Base-by-base conservation (phyloP, 1,140 invertebrate species). In the Ceratina calcarata region DNA sequence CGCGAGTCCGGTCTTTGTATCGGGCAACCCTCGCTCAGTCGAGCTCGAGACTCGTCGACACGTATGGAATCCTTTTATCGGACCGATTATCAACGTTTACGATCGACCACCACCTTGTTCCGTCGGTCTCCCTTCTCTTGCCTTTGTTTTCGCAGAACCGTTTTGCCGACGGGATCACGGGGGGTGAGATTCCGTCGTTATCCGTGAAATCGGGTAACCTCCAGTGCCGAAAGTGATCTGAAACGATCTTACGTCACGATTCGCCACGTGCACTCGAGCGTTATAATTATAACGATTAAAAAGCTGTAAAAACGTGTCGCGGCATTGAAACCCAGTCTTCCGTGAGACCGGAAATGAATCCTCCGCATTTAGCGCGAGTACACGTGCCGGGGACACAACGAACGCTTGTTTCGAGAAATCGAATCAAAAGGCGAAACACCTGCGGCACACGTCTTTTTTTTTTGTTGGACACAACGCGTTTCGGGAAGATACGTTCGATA, bases 361-460 rank as follows among this genome's bases (percentile, higher is more conserved):
- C n/a, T 76, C 74, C 55, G 55, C 67, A 49, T 83, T 51, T 85
- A 85, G 86, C 86, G 86, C 79, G 76, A 61, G 37, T 86, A 82
- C 89, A 90, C 89, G 88, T 89, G 89, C 76, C 77, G 32, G 75
- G 60, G 71, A 58, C 72, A 55, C 24, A 13, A n/a, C 49, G 75
- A 45, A 16, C 3, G 72, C 60, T 27, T 24, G 37, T 53, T 60
- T 22, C 13, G 27, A 71, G 37, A 61, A 78, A 71, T 78, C 67
- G 57, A 68, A 67, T 76, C 67, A 66, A 79, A 67, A 60, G 53
- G 57, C 64, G 80, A 80, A 89, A 90, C 90, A 91, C 90, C 90
- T 91, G 90, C 89, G 86, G 67, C 90, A 89, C 88, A 86, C 89
- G 90, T 69, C 81, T 62, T 65, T 55, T 27, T 69, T 61, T 22